Percentiles rank a stretch among this genome's conserved stretches.
phyloP scores from a whole-genome alignment of 2,888 invertebrate genomes.

The Andricus curvator region DNA sequence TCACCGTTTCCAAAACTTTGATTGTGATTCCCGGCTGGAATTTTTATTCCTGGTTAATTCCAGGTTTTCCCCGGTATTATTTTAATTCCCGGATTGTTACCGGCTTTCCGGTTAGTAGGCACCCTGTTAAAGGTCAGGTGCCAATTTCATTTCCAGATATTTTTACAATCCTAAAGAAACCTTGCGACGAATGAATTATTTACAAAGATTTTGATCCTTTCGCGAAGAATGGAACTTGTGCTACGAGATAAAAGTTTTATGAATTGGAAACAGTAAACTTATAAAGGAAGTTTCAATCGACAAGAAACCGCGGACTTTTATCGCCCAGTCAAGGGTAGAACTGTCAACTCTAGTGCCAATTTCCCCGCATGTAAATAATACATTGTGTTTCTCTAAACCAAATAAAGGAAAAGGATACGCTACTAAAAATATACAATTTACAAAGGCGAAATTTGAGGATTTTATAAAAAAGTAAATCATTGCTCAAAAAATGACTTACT shows the following conservation, averaged over 20 bases:
- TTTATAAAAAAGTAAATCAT: too few species aligned
- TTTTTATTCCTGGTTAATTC: too few species aligned
- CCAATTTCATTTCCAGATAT: background rate
- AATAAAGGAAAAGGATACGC: background rate
- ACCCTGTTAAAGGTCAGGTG: background rate
- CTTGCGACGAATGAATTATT: slow-evolving; percentile 29
- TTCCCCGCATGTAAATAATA: slow-evolving; percentile 5
- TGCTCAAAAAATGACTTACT: slow-evolving; percentile 1
- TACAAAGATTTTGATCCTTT: slow-evolving; percentile 22
- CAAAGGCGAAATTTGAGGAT: background rate
- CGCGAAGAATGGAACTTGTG: background rate
- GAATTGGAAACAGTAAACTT: slow-evolving; percentile 38
- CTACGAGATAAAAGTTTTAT: slow-evolving; percentile 33
- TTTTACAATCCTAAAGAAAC: background rate
- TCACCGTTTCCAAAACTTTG: too few species aligned
- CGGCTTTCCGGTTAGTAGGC: too few species aligned
- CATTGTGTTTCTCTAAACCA: background rate
- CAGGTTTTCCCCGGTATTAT: too few species aligned
- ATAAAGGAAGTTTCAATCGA: slow-evolving; percentile 33
- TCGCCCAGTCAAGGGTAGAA: slow-evolving; percentile 12
- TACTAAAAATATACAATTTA: too few species aligned
- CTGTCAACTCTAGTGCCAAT: slow-evolving; percentile 25
- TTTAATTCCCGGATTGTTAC: too few species aligned
- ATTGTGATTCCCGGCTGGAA: too few species aligned
- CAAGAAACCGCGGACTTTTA: slow-evolving; percentile 34